These are phyloP conservation scores for Pleuronectes platessa DNA, from an alignment of 2,113 vertebrate species.

Conservation along the genomic window DNA sequence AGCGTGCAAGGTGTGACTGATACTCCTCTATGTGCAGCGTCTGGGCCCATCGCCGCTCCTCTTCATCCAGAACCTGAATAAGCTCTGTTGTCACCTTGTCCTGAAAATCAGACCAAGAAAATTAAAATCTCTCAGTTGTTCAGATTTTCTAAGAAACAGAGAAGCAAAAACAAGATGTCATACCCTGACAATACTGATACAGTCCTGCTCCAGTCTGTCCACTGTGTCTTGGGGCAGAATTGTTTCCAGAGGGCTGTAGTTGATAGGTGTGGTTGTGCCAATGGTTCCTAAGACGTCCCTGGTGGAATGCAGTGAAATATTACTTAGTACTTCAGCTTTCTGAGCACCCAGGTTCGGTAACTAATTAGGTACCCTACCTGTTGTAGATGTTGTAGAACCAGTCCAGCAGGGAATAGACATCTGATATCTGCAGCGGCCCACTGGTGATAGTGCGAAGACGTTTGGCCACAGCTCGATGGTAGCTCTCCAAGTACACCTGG, in stretches of 20 bases:
- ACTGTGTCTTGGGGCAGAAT: slow-evolving; percentile 79
- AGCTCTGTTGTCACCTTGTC: slow-evolving; percentile 82
- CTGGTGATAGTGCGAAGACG: slow-evolving; percentile 80
- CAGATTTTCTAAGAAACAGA: neutral
- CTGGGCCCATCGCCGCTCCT: slow-evolving; percentile 82
- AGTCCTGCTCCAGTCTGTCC: slow-evolving; percentile 81
- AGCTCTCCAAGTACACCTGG: slow-evolving; percentile 88
- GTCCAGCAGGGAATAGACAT: slow-evolving; percentile 90
- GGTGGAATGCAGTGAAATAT: neutral
- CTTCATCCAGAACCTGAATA: slow-evolving; percentile 81
- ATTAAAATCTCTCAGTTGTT: neutral
- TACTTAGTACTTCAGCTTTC: neutral
- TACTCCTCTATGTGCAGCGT: slow-evolving; percentile 83
- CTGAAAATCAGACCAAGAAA: slow-evolving; percentile 51
- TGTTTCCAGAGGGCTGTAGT: slow-evolving; percentile 74
- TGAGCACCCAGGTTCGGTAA: neutral
- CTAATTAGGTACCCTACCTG: slow-evolving; percentile 76
- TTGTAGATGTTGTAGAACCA: slow-evolving; percentile 93
- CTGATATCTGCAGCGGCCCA: slow-evolving; percentile 82
- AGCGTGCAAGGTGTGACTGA: slow-evolving; percentile 80
- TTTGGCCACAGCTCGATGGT: slow-evolving; percentile 86
- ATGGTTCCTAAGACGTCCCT: slow-evolving; percentile 82
- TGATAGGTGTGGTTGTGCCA: slow-evolving; percentile 67
- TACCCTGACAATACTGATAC: slow-evolving; percentile 80
- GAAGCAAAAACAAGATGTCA: neutral